Percentiles rank a stretch among this genome's conserved stretches.
Conservation (phyloP, 64 coral and sea anemone species). For the Exaiptasia diaphana region DNA sequence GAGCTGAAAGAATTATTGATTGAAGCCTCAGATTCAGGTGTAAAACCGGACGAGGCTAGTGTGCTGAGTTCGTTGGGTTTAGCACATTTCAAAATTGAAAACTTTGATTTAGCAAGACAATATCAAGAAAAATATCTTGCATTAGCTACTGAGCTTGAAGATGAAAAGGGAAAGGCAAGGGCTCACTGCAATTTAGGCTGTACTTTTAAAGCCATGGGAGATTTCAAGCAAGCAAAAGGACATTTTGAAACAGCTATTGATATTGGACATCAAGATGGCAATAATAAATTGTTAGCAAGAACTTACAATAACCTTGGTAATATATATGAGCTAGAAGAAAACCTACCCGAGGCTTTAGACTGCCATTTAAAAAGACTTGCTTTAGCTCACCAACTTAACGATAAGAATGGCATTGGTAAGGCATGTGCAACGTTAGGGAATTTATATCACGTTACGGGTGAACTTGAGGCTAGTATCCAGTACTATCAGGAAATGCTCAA, state of each 20-base stretch:
- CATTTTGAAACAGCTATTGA: conserved; percentile 61
- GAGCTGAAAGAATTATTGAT: conserved; percentile 45
- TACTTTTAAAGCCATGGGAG: conserved; percentile 65
- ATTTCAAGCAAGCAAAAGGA: conserved; percentile 63
- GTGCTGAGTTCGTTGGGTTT: conserved; percentile 67
- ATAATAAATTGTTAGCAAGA: conserved; percentile 62
- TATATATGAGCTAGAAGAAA: conserved; percentile 76
- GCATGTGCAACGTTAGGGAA: conserved; percentile 83
- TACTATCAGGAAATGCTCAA: conserved; percentile 90
- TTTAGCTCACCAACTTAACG: conserved; percentile 68
- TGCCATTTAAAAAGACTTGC: conserved; percentile 73
- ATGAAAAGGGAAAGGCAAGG: conserved; percentile 69
- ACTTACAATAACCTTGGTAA: conserved; percentile 95
- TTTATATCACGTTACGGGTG: conserved; percentile 73
- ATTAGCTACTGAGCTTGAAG: conserved; percentile 60
- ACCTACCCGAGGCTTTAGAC: conserved; percentile 69
- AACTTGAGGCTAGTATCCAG: conserved; percentile 66
- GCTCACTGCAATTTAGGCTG: conserved; percentile 88
- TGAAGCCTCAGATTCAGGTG: conserved; percentile 52
- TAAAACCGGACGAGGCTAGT: conserved; percentile 46
- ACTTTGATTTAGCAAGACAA: conserved; percentile 53
- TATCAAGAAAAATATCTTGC: conserved; percentile 87
- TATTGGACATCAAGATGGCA: conserved; percentile 64
- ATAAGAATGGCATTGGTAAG: conserved; percentile 81
- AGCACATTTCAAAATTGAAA: conserved; percentile 70